Base-by-base conservation (phyloP, 1,140 invertebrate genomes). In the Pseudomyrmex concolor region DNA sequence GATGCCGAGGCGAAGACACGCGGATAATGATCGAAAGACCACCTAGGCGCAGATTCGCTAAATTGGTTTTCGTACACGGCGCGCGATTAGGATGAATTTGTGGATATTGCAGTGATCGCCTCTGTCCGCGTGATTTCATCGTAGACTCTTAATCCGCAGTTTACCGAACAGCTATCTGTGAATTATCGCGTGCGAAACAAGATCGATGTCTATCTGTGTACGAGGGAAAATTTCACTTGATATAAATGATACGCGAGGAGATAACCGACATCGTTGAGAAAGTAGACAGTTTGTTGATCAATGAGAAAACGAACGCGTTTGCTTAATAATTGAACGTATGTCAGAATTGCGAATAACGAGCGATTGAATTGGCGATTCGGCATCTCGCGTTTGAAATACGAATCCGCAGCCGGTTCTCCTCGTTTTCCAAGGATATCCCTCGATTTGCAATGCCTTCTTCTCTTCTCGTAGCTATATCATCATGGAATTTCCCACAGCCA, bases 381-480 rank as follows among this genome's bases (percentile, higher is more conserved):
- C 34, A 0, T 12, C 64, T n/a, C 7, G 25, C 34, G 43, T 43
- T 57, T 57, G 51, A 68, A 67, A 72, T 59, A 25, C 57, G 78
- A 78, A 80, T 51, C 66, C 43, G 12, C n/a, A n/a, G 19, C 4
- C 50, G 50, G 66, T 71, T 34, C 76, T 70, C 43, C 66, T 66
- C 34, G 34, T 70, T 80, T 80, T 80, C 76, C 76, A 55, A 80
- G 76, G 76, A 70, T 71, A 45, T 55, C 48, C 57, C 70, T 74
- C 71, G 60, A 82, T 55, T 82, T 82, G 62, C 59, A 63, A 74
- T 34, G 57, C 57, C 17, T 55, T 9, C 57, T 19, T 17, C 8
- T 13, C 67, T 17, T 50, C 67, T 50, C 67, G 45, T 43, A 45
- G 55, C 57, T 66, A 84, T 80, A 84, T 80, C 83, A 63, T 22